Conservation (phyloP, 1,140 invertebrate species). For the Zaprionus africanus region DNA sequence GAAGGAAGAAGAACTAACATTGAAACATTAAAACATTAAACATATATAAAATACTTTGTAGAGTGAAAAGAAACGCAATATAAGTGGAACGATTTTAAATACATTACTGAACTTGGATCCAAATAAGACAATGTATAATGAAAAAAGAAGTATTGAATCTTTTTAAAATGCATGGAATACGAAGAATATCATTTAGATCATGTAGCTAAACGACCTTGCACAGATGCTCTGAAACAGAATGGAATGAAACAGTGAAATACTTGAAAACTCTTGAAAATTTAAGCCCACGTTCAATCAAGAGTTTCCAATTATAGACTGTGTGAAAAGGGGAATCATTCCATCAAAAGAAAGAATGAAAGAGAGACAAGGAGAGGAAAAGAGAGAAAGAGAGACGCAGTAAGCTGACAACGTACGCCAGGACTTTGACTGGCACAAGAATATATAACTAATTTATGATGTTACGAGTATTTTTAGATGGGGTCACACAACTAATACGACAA, state of each 20-base stretch:
- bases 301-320: background rate
- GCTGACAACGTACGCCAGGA: background rate
- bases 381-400: background rate
- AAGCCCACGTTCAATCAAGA: background rate
- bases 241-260: background rate
- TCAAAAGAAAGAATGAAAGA: background rate
- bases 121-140: no score
- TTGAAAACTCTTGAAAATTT: background rate
- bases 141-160: background rate
- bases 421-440: constrained; percentile 12
- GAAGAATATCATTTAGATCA: background rate
- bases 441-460: constrained; percentile 31
- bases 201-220: no score
- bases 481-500: constrained; percentile 21
- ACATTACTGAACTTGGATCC: background rate
- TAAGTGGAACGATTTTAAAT: background rate
- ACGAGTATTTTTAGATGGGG: constrained; percentile 27
- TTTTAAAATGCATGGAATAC: background rate
- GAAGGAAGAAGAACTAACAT: no score
- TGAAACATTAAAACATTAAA: no score
- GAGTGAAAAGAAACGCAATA: no score
- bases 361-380: background rate
- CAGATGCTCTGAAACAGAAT: background rate
- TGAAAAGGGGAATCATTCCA: background rate
- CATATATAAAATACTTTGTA: no score